Conservation (phyloP, 2,113 vertebrate genomes). For the Pheucticus melanocephalus region DNA sequence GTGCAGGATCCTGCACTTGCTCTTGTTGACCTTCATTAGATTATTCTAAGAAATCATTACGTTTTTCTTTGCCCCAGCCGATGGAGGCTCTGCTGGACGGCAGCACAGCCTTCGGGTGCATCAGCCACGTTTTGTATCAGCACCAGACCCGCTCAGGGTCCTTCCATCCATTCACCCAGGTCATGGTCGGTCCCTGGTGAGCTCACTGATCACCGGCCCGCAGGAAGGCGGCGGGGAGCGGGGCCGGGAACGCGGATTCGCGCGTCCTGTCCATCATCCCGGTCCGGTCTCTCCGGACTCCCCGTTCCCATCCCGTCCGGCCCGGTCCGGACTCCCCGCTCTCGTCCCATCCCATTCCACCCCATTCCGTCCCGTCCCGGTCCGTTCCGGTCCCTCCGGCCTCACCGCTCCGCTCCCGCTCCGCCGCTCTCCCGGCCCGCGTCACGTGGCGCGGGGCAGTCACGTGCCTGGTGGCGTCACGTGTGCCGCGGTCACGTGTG, state of each 20-base stretch:
- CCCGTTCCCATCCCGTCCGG: neutral
- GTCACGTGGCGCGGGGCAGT: neutral
- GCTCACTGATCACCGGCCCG: neutral
- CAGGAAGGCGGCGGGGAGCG: neutral
- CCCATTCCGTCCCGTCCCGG: accelerated
- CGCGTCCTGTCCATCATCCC: accelerated
- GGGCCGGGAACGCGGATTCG: neutral
- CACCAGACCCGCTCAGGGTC: neutral
- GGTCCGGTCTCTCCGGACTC: too few species aligned
- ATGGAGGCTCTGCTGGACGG: neutral
- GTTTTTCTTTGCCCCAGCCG: neutral
- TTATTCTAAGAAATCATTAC: neutral
- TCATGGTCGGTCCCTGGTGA: neutral
- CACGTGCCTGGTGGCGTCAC: neutral
- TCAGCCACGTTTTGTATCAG: neutral
- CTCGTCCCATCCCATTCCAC: too few species aligned
- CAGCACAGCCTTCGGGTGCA: neutral
- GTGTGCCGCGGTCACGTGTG: neutral
- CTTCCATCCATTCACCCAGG: neutral
- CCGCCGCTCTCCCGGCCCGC: neutral
- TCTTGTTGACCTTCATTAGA: neutral
- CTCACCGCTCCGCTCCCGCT: neutral
- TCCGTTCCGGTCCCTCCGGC: too few species aligned
- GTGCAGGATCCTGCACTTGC: neutral
- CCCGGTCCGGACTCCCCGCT: neutral